Evolutionary conservation across 2,113 vertebrate species (phyloP), one percentile per base, ranked within the genome.

Genomic region (Romanogobio albipinnatus): DNA sequence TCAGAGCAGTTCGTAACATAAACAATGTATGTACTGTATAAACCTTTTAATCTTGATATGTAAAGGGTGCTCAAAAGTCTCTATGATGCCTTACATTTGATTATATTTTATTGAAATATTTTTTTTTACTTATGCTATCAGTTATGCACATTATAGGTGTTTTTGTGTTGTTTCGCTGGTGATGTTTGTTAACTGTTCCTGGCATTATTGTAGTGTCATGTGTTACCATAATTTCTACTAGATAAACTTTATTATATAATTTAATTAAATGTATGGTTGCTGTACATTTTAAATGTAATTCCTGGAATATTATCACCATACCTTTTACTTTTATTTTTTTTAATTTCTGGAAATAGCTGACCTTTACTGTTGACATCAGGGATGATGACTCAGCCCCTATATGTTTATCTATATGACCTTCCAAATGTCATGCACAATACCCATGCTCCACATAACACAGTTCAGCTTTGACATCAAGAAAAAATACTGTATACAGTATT

Each of bases 391-490:
- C 47, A 76, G 36, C 58, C 36, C 82, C 5, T 81, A 81, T 66
- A 84, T 76, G 64, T 79, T 53, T 26, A 53, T 17, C n/a, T 62
- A 33, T 36, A 33, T 71, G 85, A 86, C 56, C 81, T 80, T 80
- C 43, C 64, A 84, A 86, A 86, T 84, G 75, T 83, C 81, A 83
- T n/a, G 64, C 13, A 77, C 53, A 56, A 61, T 81, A 51, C 24
- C 36, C 10, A 59, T 51, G 68, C n/a, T 29, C 66, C 15, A 47
- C 45, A 43, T 87, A 83, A 64, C 53, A 64, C 29, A 58, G 17
- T 61, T 74, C 53, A 53, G 10, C 36, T 62, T 39, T 36, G 76
- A 45, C 56, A 59, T 26, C 11, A 77, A 71, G 66, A 45, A 0
- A 26, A 14, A 39, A 39, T 39, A 39, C 0, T 59, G 7, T 45